A percentile compares a stretch with the other conserved stretches of the same genome.
These are phyloP conservation scores for Polymixis lichenea DNA, from an alignment of 2,888 invertebrate genomes.

Conservation along the genomic window DNA sequence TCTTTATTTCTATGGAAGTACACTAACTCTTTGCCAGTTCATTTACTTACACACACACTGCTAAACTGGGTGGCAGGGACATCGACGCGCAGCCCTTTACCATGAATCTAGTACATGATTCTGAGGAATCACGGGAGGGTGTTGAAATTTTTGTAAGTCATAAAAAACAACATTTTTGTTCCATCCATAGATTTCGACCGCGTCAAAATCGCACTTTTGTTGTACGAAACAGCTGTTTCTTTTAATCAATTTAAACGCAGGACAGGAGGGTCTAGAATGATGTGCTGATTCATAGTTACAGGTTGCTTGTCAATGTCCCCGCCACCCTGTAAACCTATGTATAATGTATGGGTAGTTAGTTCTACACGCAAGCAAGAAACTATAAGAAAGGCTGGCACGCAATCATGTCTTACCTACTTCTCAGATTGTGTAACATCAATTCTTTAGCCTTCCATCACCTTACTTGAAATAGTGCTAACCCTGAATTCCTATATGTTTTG, in stretches of 20 bases:
- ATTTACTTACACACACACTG: conserved; percentile 36
- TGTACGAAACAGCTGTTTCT: no score
- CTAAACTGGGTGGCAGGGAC: neutral
- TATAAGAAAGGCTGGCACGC: conserved; percentile 51
- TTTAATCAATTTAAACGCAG: neutral
- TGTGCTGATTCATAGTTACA: neutral
- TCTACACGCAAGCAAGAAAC: conserved; percentile 40
- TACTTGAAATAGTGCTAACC: conserved; percentile 14
- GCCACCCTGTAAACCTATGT: neutral
- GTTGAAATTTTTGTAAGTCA: no score
- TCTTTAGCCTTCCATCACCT: conserved; percentile 27
- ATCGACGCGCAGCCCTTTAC: neutral
- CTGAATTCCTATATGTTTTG: conserved; percentile 7
- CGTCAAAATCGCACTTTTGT: no score
- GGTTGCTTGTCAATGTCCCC: neutral
- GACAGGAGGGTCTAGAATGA: neutral
- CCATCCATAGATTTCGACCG: no score
- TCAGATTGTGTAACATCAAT: conserved; percentile 38
- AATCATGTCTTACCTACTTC: conserved; percentile 52
- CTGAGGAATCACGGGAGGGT: no score
- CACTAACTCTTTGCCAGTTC: conserved; percentile 17
- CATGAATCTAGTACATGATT: neutral
- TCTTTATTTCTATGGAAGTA: conserved; percentile 27
- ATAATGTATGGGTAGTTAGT: conserved; percentile 1
- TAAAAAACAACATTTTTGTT: no score